Evolutionary conservation across 2,888 invertebrate species (phyloP).

Genomic region (Melangyna quadrimaculata): DNA sequence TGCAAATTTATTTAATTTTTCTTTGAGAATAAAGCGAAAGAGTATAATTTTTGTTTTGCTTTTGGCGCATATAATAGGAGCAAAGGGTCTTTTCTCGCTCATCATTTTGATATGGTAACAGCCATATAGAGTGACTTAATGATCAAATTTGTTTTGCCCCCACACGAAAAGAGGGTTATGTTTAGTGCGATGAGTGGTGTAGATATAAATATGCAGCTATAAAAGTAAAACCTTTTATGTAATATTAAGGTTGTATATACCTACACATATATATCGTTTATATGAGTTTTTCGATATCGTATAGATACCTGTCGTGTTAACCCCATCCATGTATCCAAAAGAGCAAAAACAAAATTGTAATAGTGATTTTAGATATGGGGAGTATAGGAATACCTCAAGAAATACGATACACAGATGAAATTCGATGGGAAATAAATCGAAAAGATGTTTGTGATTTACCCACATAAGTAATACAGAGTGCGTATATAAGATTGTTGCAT

Average conservation of each 20-base stretch:
- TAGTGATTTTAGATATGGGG: background rate
- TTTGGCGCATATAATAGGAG: background rate
- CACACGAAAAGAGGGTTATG: background rate
- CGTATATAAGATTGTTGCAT: constrained; percentile 54
- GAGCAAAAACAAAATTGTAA: background rate
- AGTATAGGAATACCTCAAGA: background rate
- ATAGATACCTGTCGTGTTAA: constrained; percentile 65
- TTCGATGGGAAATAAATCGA: constrained; percentile 58
- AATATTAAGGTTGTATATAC: too few relatives aligned
- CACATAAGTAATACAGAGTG: background rate
- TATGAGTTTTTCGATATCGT: constrained; percentile 39
- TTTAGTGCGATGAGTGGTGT: background rate
- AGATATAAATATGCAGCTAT: background rate
- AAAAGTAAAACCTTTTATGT: background rate
- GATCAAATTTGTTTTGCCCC: constrained; percentile 58
- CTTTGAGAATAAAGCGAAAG: constrained; percentile 40
- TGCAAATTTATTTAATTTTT: constrained; percentile 68
- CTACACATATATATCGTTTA: constrained; percentile 35
- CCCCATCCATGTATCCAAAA: background rate
- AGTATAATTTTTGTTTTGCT: background rate
- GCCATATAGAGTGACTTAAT: constrained; percentile 36
- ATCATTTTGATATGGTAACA: background rate
- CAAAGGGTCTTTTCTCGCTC: background rate
- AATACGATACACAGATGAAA: background rate
- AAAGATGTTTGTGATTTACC: constrained; percentile 41